Conservation (phyloP, 2,888 invertebrate genomes). For the Bellardia bayeri region DNA sequence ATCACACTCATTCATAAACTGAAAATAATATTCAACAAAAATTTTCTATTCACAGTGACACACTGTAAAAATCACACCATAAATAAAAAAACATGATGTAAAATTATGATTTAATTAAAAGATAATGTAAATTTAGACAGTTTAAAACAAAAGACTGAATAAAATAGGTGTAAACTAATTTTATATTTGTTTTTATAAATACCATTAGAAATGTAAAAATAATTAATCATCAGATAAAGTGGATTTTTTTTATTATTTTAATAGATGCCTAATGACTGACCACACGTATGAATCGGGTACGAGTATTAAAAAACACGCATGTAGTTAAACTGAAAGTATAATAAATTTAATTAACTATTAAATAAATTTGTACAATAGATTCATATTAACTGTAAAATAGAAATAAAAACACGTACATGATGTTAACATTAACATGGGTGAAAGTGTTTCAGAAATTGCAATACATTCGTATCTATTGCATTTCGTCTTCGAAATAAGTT, state of each 20-base stretch:
- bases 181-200: conserved; percentile 6
- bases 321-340: background rate
- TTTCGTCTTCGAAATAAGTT: too few relatives aligned
- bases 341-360: conserved; percentile 4
- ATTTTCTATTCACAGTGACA: conserved; percentile 11
- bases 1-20: too few relatives aligned
- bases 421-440: too few relatives aligned
- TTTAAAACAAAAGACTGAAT: conserved; percentile 38
- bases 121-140: conserved; percentile 1
- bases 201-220: background rate
- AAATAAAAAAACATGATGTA: conserved; percentile 8
- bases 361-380: background rate
- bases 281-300: background rate
- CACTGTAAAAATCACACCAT: conserved; percentile 7
- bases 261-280: conserved; percentile 2
- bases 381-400: background rate
- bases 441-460: too few relatives aligned
- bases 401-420: background rate
- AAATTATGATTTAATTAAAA: conserved; percentile 41
- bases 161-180: conserved; percentile 24
- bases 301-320: background rate
- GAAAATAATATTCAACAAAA: background rate
- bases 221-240: conserved; percentile 31
- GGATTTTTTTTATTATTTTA: background rate
- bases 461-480: too few relatives aligned